A percentile compares a stretch with the other conserved stretches of the same genome.
phyloP scores from a whole-genome alignment of 2,797 vertebrate species.

The Dendrocincla fuliginosa region DNA sequence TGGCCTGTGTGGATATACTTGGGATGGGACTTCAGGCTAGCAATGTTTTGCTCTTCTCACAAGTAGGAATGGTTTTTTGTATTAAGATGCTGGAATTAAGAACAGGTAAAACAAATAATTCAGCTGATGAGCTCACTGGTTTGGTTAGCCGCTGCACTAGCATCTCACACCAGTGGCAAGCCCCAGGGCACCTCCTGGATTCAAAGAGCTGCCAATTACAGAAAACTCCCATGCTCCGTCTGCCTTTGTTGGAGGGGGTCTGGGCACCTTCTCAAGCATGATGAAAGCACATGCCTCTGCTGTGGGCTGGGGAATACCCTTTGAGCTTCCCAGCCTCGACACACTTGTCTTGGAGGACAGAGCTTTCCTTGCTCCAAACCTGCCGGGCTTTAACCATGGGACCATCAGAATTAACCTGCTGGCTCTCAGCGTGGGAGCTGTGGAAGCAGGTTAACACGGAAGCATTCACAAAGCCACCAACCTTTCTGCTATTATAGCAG shows the following conservation, averaged over 20 bases:
- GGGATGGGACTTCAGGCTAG: background rate
- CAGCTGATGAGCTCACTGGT: background rate
- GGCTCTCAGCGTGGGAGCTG: background rate
- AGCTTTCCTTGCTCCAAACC: background rate
- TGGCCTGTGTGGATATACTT: background rate
- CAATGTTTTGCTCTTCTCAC: background rate
- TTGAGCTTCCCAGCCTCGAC: background rate
- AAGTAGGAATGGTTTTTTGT: rapidly evolving
- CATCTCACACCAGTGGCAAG: background rate
- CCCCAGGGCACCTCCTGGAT: background rate
- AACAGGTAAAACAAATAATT: background rate
- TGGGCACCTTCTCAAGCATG: background rate
- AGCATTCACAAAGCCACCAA: background rate
- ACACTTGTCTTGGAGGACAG: background rate
- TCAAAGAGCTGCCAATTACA: background rate
- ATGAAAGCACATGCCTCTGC: background rate
- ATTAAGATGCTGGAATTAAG: background rate
- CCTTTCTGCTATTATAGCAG: background rate
- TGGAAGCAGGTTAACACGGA: background rate
- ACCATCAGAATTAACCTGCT: background rate
- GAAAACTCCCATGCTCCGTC: background rate
- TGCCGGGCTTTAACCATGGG: background rate
- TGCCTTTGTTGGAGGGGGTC: background rate
- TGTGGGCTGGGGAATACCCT: rapidly evolving
- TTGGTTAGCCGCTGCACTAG: rapidly evolving